Evolutionary conservation across 2,888 invertebrate species (phyloP).

Genomic region (Ichneumon xanthorius): DNA sequence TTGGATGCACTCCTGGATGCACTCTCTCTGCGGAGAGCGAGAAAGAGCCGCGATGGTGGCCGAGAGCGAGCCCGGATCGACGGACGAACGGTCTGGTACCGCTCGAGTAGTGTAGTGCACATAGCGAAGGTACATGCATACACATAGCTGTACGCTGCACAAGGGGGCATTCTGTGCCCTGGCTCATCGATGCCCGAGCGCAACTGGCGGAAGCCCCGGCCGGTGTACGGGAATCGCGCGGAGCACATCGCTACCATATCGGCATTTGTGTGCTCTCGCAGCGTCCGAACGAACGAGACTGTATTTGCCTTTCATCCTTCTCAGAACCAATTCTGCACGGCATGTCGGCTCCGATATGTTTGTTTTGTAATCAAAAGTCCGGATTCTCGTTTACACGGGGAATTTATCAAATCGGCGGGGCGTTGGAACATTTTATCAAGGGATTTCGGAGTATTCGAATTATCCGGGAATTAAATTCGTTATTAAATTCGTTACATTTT

Average conservation of each 20-base stretch:
- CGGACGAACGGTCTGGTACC: conserved; percentile 34
- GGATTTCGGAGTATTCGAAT: neutral
- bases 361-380: conserved; percentile 6
- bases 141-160: conserved; percentile 8
- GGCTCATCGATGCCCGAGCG: conserved; percentile 43
- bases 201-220: conserved; percentile 32
- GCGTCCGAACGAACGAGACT: neutral
- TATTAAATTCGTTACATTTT: no score
- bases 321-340: conserved; percentile 36
- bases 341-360: conserved; percentile 7
- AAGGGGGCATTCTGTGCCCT: conserved; percentile 10
- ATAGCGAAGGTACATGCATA: conserved; percentile 41
- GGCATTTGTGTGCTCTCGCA: conserved; percentile 16
- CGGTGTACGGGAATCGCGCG: conserved; percentile 1
- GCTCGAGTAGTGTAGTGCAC: conserved; percentile 16
- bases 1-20: conserved; percentile 51
- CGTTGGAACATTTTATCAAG: neutral
- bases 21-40: conserved; percentile 7
- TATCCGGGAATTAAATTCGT: no score
- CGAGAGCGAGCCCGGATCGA: conserved; percentile 31
- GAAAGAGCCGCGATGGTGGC: conserved; percentile 23
- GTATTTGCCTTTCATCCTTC: conserved; percentile 27
- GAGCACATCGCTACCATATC: conserved; percentile 10
- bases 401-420: neutral
- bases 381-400: neutral